Evolutionary conservation across 2,797 vertebrate genomes (phyloP).

Genomic region (Prunella strophiata): DNA sequence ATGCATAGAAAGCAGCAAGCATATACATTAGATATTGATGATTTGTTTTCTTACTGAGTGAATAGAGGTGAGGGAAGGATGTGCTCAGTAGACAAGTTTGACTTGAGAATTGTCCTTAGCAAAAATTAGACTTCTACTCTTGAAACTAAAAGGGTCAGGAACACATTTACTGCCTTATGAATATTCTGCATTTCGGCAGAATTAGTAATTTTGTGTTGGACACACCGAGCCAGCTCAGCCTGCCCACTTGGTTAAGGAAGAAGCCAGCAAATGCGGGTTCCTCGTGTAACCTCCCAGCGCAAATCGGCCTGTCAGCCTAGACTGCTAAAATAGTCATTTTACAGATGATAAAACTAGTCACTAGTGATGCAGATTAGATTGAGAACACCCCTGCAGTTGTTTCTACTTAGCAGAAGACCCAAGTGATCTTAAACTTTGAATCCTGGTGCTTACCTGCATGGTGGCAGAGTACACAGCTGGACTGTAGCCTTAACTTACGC

Average conservation of each 20-base stretch:
- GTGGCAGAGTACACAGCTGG: background rate
- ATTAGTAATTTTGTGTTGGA: background rate
- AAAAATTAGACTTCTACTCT: background rate
- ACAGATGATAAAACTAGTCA: background rate
- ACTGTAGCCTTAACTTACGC: background rate
- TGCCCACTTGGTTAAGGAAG: background rate
- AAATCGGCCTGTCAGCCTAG: background rate
- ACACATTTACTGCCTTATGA: background rate
- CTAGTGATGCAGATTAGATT: background rate
- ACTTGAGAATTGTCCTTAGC: background rate
- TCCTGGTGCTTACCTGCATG: background rate
- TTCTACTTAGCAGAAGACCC: background rate
- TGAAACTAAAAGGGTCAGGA: background rate
- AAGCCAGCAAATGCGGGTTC: background rate
- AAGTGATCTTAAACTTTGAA: background rate
- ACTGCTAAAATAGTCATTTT: background rate
- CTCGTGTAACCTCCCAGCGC: background rate
- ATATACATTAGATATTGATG: background rate
- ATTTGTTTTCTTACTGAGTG: background rate
- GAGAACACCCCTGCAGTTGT: background rate
- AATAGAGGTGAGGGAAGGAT: background rate
- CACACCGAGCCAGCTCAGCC: background rate
- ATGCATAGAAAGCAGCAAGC: background rate
- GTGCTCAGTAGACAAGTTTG: background rate
- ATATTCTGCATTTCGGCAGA: background rate